Evolutionary conservation across 2,888 invertebrate species (phyloP).

Genomic region (Pachycephus smyrnensis): DNA sequence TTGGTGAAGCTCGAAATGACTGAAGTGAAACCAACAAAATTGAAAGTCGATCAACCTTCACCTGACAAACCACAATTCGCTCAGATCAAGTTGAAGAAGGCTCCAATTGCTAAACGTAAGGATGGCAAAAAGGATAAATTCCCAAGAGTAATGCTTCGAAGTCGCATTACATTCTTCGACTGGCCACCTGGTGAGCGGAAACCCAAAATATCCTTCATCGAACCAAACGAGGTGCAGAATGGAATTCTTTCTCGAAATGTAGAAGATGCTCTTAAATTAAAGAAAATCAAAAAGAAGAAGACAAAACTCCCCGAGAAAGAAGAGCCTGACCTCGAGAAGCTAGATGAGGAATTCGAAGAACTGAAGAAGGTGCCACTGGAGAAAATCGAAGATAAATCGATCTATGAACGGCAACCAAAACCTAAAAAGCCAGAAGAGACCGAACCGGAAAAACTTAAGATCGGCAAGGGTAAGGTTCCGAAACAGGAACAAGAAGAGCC

Average conservation of each 20-base stretch:
- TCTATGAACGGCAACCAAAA: conserved; percentile 53
- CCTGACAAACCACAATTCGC: conserved; percentile 35
- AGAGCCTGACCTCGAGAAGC: conserved; percentile 25
- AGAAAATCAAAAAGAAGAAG: conserved; percentile 60
- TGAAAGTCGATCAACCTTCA: conserved; percentile 25
- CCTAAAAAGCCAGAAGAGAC: conserved; percentile 41
- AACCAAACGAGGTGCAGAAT: conserved; percentile 62
- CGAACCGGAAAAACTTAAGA: conserved; percentile 52
- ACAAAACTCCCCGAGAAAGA: conserved; percentile 38
- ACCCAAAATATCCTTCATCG: conserved; percentile 56
- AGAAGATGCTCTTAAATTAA: conserved; percentile 66
- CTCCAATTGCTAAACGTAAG: conserved; percentile 52
- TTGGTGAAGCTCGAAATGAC: conserved; percentile 72
- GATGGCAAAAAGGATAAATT: conserved; percentile 59
- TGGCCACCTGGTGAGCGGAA: conserved; percentile 64
- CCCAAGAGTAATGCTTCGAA: conserved; percentile 67
- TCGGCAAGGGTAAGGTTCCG: conserved; percentile 69
- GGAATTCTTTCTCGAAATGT: conserved; percentile 68
- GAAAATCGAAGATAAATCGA: conserved; percentile 60
- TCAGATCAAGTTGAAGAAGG: conserved; percentile 39
- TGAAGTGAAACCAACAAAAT: conserved; percentile 51
- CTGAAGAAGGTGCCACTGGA: conserved; percentile 59
- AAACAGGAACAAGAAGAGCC: conserved; percentile 57
- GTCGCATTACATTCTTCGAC: conserved; percentile 59
- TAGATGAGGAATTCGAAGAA: conserved; percentile 62